Evolutionary conservation across 1,140 invertebrate species (phyloP).

Genomic region (Neodiprion lecontei): DNA sequence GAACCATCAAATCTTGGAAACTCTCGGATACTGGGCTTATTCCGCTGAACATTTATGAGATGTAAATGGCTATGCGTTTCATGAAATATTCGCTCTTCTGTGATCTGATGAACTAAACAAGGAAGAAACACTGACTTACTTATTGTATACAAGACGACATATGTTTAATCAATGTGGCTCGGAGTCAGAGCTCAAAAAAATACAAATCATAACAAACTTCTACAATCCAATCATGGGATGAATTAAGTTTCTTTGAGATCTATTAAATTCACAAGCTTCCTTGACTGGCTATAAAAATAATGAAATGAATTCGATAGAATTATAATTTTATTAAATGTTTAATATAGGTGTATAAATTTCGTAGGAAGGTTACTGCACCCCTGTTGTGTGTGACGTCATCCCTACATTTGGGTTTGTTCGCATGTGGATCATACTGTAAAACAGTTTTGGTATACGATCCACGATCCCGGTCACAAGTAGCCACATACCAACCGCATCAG

Average conservation of each 20-base stretch:
- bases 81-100: background rate
- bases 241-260: too few species aligned
- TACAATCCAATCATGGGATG: too few species aligned
- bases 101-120: background rate
- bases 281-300: background rate
- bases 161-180: too few species aligned
- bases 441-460: conserved; percentile 50
- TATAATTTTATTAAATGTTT: background rate
- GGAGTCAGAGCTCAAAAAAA: too few species aligned
- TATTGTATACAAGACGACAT: too few species aligned
- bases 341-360: conserved; percentile 17
- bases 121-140: background rate
- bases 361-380: conserved; percentile 38
- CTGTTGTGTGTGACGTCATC: conserved; percentile 47
- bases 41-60: conserved; percentile 42
- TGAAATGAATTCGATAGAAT: background rate
- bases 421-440: conserved; percentile 46
- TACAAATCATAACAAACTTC: too few species aligned
- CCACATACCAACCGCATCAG: conserved; percentile 43
- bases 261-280: background rate
- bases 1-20: conserved; percentile 48
- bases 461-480: conserved; percentile 34
- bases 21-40: conserved; percentile 35
- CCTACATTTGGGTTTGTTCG: conserved; percentile 40
- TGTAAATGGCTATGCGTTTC: conserved; percentile 31